Evolutionary conservation across 2,113 vertebrate genomes (phyloP).

Genomic region (Centropus bengalensis): DNA sequence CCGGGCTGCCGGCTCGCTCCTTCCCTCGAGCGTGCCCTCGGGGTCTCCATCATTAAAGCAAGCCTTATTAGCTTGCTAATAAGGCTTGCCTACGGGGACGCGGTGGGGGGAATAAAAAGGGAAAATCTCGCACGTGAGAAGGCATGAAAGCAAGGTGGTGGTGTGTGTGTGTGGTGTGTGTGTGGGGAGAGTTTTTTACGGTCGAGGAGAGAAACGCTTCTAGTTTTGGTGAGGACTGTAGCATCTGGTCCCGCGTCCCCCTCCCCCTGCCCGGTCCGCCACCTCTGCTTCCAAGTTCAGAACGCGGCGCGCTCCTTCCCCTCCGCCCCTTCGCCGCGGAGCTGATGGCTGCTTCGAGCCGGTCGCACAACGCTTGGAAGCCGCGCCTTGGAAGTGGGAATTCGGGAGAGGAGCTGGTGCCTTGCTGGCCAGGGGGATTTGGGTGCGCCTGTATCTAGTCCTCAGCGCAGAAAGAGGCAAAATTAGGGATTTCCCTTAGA

Average conservation of each 20-base stretch:
- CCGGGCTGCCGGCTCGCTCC: background rate
- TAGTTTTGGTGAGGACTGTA: background rate
- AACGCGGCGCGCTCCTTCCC: background rate
- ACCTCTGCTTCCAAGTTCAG: background rate
- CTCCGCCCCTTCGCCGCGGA: background rate
- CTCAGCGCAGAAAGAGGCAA: background rate
- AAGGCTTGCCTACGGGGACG: background rate
- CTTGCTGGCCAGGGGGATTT: background rate
- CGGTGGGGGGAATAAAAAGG: background rate
- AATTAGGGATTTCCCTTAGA: background rate
- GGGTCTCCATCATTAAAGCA: background rate
- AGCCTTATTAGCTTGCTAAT: background rate
- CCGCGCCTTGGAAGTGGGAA: background rate
- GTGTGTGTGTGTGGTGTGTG: too few species aligned
- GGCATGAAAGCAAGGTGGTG: slow-evolving; percentile 48
- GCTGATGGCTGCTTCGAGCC: background rate
- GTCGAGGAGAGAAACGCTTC: background rate
- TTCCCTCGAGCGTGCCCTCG: background rate
- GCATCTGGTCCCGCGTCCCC: slow-evolving; percentile 3
- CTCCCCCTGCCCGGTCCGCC: background rate
- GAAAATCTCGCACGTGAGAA: slow-evolving; percentile 39
- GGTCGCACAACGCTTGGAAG: background rate
- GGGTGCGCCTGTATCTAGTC: background rate
- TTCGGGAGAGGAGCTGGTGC: background rate
- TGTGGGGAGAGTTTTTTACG: background rate